phyloP scores from a whole-genome alignment of 2,113 vertebrate species.

The Marcusenius ussheri region DNA sequence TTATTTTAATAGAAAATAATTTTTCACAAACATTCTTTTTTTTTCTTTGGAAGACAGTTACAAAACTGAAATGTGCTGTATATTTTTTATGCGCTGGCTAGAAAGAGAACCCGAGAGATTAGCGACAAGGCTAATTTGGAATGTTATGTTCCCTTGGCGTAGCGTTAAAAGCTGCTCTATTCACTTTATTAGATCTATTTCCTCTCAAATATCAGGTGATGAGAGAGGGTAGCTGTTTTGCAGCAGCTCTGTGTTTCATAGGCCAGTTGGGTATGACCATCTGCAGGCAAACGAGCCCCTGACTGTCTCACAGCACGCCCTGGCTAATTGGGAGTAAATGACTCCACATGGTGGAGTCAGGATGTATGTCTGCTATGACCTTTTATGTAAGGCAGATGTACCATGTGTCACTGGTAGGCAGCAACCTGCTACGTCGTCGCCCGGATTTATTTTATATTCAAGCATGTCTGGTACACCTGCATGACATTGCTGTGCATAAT shows the following conservation, averaged over 20 bases:
- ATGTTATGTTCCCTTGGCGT: not conserved
- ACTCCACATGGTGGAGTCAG: not conserved
- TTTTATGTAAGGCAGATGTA: not conserved
- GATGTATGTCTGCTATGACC: not conserved
- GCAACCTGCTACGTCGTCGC: not conserved
- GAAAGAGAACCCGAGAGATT: not conserved
- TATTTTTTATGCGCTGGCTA: not conserved
- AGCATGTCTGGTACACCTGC: not conserved
- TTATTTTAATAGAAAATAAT: not conserved
- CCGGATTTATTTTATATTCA: not conserved
- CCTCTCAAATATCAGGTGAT: constrained; percentile 9
- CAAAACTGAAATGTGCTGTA: not conserved
- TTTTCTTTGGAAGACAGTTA: not conserved
- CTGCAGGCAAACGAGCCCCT: not conserved
- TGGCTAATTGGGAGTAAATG: not conserved
- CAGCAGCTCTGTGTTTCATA: not conserved
- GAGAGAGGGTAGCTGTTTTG: not conserved
- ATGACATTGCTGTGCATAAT: not conserved
- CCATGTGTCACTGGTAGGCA: not conserved
- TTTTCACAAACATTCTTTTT: not conserved
- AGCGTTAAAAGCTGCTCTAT: not conserved
- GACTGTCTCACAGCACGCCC: not conserved
- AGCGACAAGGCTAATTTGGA: not conserved
- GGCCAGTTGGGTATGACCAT: not conserved
- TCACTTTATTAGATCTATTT: constrained; percentile 24